phyloP scores from a whole-genome alignment of 2,113 vertebrate species.

The Melospiza melodia region DNA sequence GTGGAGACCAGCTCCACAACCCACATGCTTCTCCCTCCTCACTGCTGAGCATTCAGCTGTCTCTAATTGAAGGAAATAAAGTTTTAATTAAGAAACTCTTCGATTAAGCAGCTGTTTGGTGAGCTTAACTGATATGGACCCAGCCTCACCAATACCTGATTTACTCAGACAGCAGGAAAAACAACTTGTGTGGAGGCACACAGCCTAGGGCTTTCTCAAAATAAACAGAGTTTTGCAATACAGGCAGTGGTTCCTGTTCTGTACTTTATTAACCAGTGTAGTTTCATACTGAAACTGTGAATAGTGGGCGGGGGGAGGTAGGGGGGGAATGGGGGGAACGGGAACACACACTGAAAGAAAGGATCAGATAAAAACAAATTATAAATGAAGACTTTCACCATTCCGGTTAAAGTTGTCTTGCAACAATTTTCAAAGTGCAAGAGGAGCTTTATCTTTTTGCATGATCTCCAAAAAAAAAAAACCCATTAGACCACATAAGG shows the following conservation, averaged over 20 bases:
- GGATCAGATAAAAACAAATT: not conserved
- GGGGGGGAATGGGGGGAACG: not conserved
- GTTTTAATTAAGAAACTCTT: not conserved
- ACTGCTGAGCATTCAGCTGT: not conserved
- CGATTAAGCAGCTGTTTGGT: not conserved
- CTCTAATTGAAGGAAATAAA: not conserved
- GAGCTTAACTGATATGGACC: not conserved
- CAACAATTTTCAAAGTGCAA: not conserved
- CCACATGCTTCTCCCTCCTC: not conserved
- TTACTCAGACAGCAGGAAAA: not conserved
- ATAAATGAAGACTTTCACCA: not conserved
- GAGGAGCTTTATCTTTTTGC: not conserved
- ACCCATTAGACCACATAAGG: not conserved
- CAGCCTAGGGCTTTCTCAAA: not conserved
- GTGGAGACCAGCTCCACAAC: not conserved
- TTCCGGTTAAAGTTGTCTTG: not conserved
- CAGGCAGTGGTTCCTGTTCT: not conserved
- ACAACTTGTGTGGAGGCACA: not conserved
- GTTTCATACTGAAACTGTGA: not conserved
- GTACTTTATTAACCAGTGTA: not conserved
- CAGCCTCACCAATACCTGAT: not conserved
- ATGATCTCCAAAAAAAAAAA: not conserved
- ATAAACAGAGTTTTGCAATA: not conserved
- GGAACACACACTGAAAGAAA: not conserved
- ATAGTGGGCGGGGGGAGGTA: fast-evolving